Conservation (phyloP, 2,888 invertebrate genomes). For the Iphiclides podalirius region DNA sequence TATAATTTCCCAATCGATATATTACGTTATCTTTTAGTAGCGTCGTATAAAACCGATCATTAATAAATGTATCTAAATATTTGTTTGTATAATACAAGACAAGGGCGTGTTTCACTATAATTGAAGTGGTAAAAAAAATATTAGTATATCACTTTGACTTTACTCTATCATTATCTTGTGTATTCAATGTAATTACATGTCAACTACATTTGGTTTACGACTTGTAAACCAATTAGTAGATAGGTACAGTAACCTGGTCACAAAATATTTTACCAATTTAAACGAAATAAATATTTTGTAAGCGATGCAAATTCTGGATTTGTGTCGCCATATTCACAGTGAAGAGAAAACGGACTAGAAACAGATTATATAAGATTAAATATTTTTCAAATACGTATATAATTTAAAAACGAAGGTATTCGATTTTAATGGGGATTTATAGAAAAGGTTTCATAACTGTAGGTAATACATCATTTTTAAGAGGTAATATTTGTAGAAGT, state of each 20-base stretch:
- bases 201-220: constrained; percentile 63
- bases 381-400: neutral
- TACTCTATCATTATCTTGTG: constrained; percentile 1
- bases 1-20: neutral
- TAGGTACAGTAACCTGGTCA: constrained; percentile 25
- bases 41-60: neutral
- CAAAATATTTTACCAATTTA: constrained; percentile 6
- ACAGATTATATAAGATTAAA: neutral
- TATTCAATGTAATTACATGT: neutral
- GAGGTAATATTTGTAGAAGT: neutral
- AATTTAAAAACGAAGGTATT: constrained; percentile 2
- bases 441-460: neutral
- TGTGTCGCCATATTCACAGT: neutral
- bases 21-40: neutral
- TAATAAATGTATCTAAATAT: neutral
- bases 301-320: constrained; percentile 15
- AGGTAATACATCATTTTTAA: neutral
- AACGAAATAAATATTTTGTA: constrained; percentile 32
- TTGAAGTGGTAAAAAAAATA: no score
- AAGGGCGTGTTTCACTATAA: no score
- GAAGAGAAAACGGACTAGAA: neutral
- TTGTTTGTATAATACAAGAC: neutral
- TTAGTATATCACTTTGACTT: neutral
- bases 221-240: constrained; percentile 63
- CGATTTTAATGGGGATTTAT: neutral